Evolutionary conservation across 2,797 vertebrate species (phyloP), one percentile per base, ranked within the genome.

Genomic region (Helarctos malayanus): DNA sequence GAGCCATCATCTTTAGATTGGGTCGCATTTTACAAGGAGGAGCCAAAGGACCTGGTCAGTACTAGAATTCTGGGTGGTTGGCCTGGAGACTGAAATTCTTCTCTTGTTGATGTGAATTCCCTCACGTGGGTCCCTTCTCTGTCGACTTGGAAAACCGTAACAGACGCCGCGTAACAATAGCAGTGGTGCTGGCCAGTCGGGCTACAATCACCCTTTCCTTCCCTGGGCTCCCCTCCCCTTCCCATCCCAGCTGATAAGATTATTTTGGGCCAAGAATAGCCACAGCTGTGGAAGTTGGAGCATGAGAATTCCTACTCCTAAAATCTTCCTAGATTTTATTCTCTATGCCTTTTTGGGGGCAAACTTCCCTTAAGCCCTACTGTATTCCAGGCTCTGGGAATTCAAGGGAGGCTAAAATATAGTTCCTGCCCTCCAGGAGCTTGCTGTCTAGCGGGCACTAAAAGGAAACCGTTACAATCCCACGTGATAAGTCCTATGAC

Each of bases 1-100:
- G 99, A 95, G 99, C 99, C 96, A 99, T 99, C 97, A 99, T 99
- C 97, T 99, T 99, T 94, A 98, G 99, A 15, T 98, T 99, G 29
- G 99, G 99, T 0, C 99, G 99, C 69, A 99, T 99, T 98, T 35
- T 99, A 25, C 99, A 98, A 93, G 99, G 99, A 61, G 99, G 99
- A 97, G 99, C 99, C 90, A 99, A 99, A 99, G 99, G 99, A 57
- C 99, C 99, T 97, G 99, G 99, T 99, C 90, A 97, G 98, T 97
- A 57, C 73, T 92, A 32, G 18, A 45, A 9, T 21, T 68, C 63
- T 59, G 71, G 54, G 27, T 21, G 18, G 27, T 76, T 54, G 13
- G 3, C 80, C 47, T 82, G 41, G 45, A 81, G 29, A n/a, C 57
- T 29, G 3, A n/a, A 45, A 54, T 91, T 29, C 41, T 75, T 68